These are phyloP conservation scores for Patella depressa DNA, from an alignment of 2,888 invertebrate genomes.

Conservation along the genomic window DNA sequence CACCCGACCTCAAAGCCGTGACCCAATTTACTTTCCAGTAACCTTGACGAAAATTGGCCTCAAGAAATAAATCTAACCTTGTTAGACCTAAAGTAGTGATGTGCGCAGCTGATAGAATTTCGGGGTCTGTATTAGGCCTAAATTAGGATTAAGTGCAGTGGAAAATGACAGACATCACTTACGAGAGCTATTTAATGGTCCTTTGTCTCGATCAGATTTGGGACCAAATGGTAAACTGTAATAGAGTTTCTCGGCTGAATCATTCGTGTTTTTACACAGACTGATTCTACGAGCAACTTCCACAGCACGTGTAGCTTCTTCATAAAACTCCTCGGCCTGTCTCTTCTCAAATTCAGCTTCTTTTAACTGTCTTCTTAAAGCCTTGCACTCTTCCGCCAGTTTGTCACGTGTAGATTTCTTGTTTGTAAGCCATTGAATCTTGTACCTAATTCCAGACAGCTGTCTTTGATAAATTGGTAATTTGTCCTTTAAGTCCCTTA, in stretches of 20 bases:
- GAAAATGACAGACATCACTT: too few relatives aligned
- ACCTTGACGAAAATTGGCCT: too few relatives aligned
- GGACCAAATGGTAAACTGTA: conserved; percentile 57
- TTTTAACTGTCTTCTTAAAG: conserved; percentile 38
- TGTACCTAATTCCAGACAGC: conserved; percentile 45
- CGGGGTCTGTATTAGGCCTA: too few relatives aligned
- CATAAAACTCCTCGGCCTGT: conserved; percentile 45
- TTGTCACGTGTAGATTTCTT: conserved; percentile 47
- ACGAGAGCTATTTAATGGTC: conserved; percentile 20
- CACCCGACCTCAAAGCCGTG: too few relatives aligned
- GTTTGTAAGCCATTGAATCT: conserved; percentile 57
- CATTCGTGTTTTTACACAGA: conserved; percentile 59
- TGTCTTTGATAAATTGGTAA: conserved; percentile 54
- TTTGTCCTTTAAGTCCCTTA: conserved; percentile 49
- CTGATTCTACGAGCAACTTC: conserved; percentile 54
- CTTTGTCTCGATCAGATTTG: conserved; percentile 38
- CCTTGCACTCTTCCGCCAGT: conserved; percentile 42
- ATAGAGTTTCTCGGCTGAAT: conserved; percentile 61
- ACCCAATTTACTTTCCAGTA: too few relatives aligned
- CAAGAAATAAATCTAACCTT: too few relatives aligned
- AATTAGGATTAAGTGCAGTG: too few relatives aligned
- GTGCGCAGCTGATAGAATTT: too few relatives aligned
- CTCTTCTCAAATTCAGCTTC: conserved; percentile 37
- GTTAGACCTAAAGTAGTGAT: too few relatives aligned
- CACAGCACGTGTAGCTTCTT: conserved; percentile 45